Evolutionary conservation across 2,888 invertebrate genomes (phyloP).

Genomic region (Diadegma fenestrale): DNA sequence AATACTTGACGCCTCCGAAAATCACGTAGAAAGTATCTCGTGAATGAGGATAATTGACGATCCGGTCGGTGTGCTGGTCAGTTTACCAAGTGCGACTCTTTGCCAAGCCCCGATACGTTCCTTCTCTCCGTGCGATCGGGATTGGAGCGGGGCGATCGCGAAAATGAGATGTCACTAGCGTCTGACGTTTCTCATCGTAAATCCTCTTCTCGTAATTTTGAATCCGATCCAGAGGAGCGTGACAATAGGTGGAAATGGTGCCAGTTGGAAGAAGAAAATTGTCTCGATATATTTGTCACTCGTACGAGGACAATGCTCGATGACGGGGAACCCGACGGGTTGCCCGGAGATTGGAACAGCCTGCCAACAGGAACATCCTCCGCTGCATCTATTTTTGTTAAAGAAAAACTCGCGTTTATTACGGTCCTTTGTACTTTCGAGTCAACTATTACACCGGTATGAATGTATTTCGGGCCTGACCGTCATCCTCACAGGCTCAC

Average conservation of each 20-base stretch:
- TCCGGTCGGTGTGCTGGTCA: background rate
- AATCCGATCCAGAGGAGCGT: background rate
- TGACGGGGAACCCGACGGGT: conserved; percentile 60
- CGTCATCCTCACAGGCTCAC: background rate
- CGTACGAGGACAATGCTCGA: conserved; percentile 60
- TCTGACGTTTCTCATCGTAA: conserved; percentile 20
- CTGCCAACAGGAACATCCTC: conserved; percentile 3
- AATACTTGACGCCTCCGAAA: background rate
- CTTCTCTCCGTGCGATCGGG: background rate
- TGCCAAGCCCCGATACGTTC: background rate
- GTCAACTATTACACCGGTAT: conserved; percentile 54
- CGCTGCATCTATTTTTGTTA: conserved; percentile 45
- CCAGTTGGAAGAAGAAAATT: conserved; percentile 31
- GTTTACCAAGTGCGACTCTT: background rate
- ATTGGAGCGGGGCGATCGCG: conserved; percentile 22
- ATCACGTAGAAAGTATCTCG: background rate
- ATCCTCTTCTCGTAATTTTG: conserved; percentile 14
- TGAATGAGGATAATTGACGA: background rate
- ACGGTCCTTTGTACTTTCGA: conserved; percentile 37
- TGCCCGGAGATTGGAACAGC: conserved; percentile 13
- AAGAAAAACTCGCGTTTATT: conserved; percentile 50
- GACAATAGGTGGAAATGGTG: conserved; percentile 11
- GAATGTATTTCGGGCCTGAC: conserved; percentile 37
- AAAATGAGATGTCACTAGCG: conserved; percentile 62
- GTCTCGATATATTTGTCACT: conserved; percentile 66